These are phyloP conservation scores for Acrobasis consociella DNA, from an alignment of 2,888 invertebrate genomes.

Conservation along the genomic window DNA sequence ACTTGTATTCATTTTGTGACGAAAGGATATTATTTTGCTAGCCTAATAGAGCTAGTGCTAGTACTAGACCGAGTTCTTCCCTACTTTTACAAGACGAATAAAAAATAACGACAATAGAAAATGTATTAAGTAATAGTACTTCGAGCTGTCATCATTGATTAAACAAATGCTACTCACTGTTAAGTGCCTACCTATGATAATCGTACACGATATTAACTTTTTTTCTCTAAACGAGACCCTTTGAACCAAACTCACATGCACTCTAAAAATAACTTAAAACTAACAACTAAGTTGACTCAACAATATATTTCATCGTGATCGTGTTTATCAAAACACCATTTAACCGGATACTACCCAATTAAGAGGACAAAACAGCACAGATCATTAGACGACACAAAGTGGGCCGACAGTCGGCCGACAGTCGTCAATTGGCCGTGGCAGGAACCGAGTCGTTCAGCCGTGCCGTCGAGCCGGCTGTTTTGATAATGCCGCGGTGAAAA, in stretches of 20 bases:
- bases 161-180: too few relatives aligned
- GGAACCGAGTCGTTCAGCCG: conserved; percentile 67
- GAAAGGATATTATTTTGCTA: too few relatives aligned
- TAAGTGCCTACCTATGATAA: too few relatives aligned
- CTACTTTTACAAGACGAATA: too few relatives aligned
- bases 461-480: conserved; percentile 47
- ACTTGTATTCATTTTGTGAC: too few relatives aligned
- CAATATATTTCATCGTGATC: conserved; percentile 13
- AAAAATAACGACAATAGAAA: too few relatives aligned
- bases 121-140: too few relatives aligned
- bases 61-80: too few relatives aligned
- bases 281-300: background rate
- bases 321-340: conserved; percentile 36
- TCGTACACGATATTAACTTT: too few relatives aligned
- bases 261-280: conserved; percentile 2
- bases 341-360: conserved; percentile 75
- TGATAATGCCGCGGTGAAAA: conserved; percentile 50
- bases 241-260: background rate
- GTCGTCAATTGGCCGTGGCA: conserved; percentile 60
- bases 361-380: conserved; percentile 70
- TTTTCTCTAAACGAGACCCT: background rate
- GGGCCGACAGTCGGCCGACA: conserved; percentile 48
- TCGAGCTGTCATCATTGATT: too few relatives aligned
- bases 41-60: too few relatives aligned
- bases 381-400: conserved; percentile 61